Evolutionary conservation across 2,888 invertebrate genomes (phyloP), one percentile per base, ranked within the genome.

Genomic region (Cataglyphis cursor): DNA sequence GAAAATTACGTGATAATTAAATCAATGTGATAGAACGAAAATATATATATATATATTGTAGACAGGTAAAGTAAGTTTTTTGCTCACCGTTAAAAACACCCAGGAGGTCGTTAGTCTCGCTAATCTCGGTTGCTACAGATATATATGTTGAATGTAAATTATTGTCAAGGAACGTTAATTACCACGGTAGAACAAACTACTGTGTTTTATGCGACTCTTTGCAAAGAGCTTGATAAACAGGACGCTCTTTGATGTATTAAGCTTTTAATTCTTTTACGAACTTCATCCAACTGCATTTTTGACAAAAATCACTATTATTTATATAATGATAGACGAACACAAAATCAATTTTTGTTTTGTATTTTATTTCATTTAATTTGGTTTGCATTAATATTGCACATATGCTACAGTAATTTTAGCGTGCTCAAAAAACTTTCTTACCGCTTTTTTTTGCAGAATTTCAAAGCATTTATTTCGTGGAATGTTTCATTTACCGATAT

Each of bases 121-220:
- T 80, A 80, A 80, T 80, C 78, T 72, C 44, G 24, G 21, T 38
- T 41, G 72, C 44, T 31, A 44, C 8, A 35, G n/a, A 35, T 78
- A 72, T 72, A 57, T 41, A 44, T 28, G 41, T 35, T 51, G 10
- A 18, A 72, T 59, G 35, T 73, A 73, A 80, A 80, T 80, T 72
- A 72, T 73, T 59, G 44, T 44, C 18, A 59, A 59, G 31, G 24
- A 80, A 59, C 78, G 59, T 80, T 72, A 72, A 80, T 73, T 73
- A 44, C 78, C 44, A 31, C 70, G 68, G 5, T 44, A 59, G 51
- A 73, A 59, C 72, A 59, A 78, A 80, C 72, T 73, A 73, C 72
- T 57, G 2, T 35, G 18, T 44, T 72, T 72, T 80, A 73, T 44
- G 44, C 44, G 31, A 73, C 18, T 80, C 12, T 18, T 35, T 73